These are phyloP conservation scores for Urocolius indicus DNA, from an alignment of 2,113 vertebrate species.

Conservation along the genomic window DNA sequence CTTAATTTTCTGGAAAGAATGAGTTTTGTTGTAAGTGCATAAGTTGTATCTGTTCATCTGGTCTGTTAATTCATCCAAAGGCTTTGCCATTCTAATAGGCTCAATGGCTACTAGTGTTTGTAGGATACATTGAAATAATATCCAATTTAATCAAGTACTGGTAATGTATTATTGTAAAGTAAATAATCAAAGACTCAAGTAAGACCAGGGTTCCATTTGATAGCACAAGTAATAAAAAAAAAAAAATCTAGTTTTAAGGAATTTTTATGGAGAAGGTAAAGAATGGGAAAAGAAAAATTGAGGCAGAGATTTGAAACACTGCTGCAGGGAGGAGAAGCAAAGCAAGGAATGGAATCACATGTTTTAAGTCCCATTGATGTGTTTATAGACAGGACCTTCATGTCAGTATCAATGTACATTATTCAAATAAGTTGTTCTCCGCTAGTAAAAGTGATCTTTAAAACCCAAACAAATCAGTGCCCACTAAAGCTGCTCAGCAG, in stretches of 20 bases:
- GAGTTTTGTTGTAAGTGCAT: neutral
- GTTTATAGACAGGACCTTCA: neutral
- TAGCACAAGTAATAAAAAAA: neutral
- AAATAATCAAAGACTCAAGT: neutral
- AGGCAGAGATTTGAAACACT: neutral
- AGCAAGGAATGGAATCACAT: neutral
- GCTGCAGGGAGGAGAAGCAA: neutral
- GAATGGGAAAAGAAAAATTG: neutral
- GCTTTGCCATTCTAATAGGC: neutral
- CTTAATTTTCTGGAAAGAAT: conserved; percentile 39
- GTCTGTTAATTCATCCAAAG: conserved; percentile 51
- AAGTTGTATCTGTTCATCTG: conserved; percentile 36
- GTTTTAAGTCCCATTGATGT: neutral
- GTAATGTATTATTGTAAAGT: neutral
- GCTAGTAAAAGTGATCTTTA: neutral
- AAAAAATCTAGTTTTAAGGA: neutral
- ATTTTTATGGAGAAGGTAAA: neutral
- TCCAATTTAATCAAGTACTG: too few species aligned
- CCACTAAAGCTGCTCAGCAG: neutral
- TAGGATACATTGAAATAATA: neutral
- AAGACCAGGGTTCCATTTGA: neutral
- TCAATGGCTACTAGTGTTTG: neutral
- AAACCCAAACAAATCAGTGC: neutral
- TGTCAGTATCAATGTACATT: neutral
- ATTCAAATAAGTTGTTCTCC: neutral